Percentiles rank a stretch among this genome's conserved stretches.
phyloP scores from a whole-genome alignment of 2,888 invertebrate species.

The Plusia festucae region DNA sequence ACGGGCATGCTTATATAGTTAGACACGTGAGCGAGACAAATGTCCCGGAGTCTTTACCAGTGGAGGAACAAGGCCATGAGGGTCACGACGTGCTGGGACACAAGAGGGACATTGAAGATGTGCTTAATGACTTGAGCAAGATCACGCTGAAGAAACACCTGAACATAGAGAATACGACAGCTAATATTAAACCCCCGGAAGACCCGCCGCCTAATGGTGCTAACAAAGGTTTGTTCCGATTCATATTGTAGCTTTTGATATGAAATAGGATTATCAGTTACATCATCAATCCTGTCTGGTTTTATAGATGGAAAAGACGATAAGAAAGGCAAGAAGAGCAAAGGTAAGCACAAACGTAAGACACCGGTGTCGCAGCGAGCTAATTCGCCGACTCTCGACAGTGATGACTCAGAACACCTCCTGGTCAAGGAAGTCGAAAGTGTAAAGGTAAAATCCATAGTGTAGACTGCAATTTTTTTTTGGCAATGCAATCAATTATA shows the following conservation, averaged over 20 bases:
- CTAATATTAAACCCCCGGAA: slow-evolving; percentile 81
- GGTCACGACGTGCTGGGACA: slow-evolving; percentile 22
- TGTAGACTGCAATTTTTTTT: too few species aligned
- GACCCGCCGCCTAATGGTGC: slow-evolving; percentile 70
- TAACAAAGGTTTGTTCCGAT: slow-evolving; percentile 66
- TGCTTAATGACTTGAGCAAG: slow-evolving; percentile 83
- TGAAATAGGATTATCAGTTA: neutral
- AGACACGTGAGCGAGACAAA: slow-evolving; percentile 80
- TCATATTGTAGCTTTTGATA: neutral
- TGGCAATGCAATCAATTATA: too few species aligned
- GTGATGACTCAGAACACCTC: slow-evolving; percentile 82
- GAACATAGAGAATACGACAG: slow-evolving; percentile 85
- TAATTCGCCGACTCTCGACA: slow-evolving; percentile 72
- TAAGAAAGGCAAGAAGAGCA: slow-evolving; percentile 78
- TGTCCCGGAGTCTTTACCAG: slow-evolving; percentile 67
- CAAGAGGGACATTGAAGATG: slow-evolving; percentile 80
- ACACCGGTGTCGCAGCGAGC: slow-evolving; percentile 56
- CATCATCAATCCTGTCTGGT: neutral
- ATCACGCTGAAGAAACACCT: slow-evolving; percentile 84
- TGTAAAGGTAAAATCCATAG: slow-evolving; percentile 79
- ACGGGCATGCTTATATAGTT: slow-evolving; percentile 79
- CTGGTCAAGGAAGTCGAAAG: slow-evolving; percentile 83
- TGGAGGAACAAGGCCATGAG: slow-evolving; percentile 81
- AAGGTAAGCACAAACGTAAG: slow-evolving; percentile 77
- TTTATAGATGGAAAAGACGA: slow-evolving; percentile 72